Evolutionary conservation across 1,140 invertebrate species (phyloP), one percentile per base, ranked within the genome.

Genomic region (Papilio machaon): DNA sequence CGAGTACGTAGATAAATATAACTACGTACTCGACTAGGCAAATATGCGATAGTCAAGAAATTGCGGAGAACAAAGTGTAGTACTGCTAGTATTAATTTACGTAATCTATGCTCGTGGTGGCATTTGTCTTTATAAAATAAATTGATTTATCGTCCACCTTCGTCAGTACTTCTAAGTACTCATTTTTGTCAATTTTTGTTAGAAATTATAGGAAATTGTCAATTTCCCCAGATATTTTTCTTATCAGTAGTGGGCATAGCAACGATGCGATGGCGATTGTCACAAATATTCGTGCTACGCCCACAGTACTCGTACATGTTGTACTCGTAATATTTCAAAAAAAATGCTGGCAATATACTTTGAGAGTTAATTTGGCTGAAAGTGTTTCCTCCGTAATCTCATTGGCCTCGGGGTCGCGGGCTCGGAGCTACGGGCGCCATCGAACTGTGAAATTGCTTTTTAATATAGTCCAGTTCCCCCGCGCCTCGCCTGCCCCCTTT

Each of bases 371-470:
- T 15, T 67, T 67, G 64, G 64, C 64, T 67, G 64, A 67, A 15
- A 67, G 64, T 67, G 64, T 67, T 67, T 67, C 64, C 64, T 30
- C 10, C 30, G 13, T 67, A 30, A 67, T 67, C 64, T 67, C 11
- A 67, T 67, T 67, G 23, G 10, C 30, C 13, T 6, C 11, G 10
- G 30, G 52, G n/a, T 13, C 49, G 10, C 17, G 23, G 60, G 47
- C 47, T 2, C 47, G 47, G 17, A 7, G n/a, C 5, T 8, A 2
- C 1, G 58, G n/a, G 64, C 64, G 64, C 64, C 64, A 67, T 67
- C 64, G 64, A 67, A 67, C 64, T 67, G 64, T 67, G 30, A 67
- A 67, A 67, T 67, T 67, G 64, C 60, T 64, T 64, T 64, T 64
- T 64, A 64, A 64, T 64, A 64, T 64, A 9, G 60, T 64, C 60